Conservation (phyloP, 2,888 invertebrate genomes). For the Nyleta sp. region DNA sequence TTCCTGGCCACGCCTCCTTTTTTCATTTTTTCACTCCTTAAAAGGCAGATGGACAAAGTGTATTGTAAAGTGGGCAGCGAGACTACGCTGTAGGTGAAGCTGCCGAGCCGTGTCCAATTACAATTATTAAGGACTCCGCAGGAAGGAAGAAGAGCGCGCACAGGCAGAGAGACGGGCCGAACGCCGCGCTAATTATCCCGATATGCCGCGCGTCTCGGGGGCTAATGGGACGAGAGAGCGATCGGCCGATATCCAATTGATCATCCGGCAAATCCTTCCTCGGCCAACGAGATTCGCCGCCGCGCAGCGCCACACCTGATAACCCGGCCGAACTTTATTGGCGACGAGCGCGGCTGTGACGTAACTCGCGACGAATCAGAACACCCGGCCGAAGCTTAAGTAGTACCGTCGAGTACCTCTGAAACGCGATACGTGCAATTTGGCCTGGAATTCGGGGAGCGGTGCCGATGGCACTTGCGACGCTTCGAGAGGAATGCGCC, state of each 20-base stretch:
- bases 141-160: conserved; percentile 69
- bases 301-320: conserved; percentile 39
- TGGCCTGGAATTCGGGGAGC: conserved; percentile 5
- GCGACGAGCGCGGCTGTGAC: conserved; percentile 26
- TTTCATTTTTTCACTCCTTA: conserved; percentile 82
- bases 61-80: conserved; percentile 83
- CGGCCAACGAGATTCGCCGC: conserved; percentile 70
- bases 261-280: conserved; percentile 74
- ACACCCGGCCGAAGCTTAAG: background rate
- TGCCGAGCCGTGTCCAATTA: conserved; percentile 81
- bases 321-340: conserved; percentile 32
- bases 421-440: conserved; percentile 32
- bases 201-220: conserved; percentile 75
- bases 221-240: conserved; percentile 73
- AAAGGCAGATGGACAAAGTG: conserved; percentile 83
- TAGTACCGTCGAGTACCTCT: conserved; percentile 20
- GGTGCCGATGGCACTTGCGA: no score
- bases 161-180: conserved; percentile 73
- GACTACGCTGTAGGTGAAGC: conserved; percentile 73
- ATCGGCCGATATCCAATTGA: conserved; percentile 75
- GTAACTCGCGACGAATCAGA: conserved; percentile 41
- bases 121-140: conserved; percentile 81
- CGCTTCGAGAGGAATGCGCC: no score
- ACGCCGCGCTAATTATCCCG: conserved; percentile 78
- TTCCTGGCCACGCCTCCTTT: conserved; percentile 81